Percentiles rank a stretch among this genome's conserved stretches.
Evolutionary conservation across 2,888 invertebrate genomes (phyloP).

Genomic region (Dicyrtoma fusca): DNA sequence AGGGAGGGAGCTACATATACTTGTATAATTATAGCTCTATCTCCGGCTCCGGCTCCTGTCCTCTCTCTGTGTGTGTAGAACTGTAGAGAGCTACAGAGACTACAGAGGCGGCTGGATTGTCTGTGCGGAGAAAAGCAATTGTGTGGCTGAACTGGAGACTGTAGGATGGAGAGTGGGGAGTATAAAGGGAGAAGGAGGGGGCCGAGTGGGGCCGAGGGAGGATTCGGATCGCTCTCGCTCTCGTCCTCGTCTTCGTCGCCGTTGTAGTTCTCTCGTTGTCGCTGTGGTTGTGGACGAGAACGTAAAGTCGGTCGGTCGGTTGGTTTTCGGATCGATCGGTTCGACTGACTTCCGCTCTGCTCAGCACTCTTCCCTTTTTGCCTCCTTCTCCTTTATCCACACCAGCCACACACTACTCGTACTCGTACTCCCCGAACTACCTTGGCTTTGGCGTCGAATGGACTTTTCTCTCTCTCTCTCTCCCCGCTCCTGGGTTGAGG

Average conservation of each 20-base stretch:
- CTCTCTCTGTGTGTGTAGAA: too few species aligned
- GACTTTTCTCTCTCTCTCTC: conserved; percentile 18
- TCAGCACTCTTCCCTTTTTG: not conserved
- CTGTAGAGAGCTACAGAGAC: conserved; percentile 17
- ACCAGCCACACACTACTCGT: conserved; percentile 5
- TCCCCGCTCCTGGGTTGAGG: not conserved
- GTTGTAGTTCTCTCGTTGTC: too few species aligned
- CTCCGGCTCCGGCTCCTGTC: too few species aligned
- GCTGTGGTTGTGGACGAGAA: conserved; percentile 7
- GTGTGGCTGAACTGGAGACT: not conserved
- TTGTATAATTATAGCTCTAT: too few species aligned
- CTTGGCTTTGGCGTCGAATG: not conserved
- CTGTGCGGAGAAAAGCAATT: not conserved
- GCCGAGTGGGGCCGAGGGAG: conserved; percentile 3
- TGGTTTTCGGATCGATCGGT: conserved; percentile 33
- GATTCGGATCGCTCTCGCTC: conserved; percentile 7
- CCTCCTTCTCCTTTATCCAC: conserved; percentile 3
- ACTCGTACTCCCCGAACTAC: not conserved
- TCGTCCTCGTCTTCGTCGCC: too few species aligned
- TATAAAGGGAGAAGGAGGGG: not conserved
- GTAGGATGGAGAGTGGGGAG: not conserved
- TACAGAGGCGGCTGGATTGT: not conserved
- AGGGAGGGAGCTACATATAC: not conserved
- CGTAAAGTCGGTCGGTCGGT: conserved; percentile 22
- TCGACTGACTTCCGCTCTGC: conserved; percentile 34